These are phyloP conservation scores for Galeopterus variegatus DNA, from an alignment of 2,113 vertebrate genomes.

Conservation along the genomic window DNA sequence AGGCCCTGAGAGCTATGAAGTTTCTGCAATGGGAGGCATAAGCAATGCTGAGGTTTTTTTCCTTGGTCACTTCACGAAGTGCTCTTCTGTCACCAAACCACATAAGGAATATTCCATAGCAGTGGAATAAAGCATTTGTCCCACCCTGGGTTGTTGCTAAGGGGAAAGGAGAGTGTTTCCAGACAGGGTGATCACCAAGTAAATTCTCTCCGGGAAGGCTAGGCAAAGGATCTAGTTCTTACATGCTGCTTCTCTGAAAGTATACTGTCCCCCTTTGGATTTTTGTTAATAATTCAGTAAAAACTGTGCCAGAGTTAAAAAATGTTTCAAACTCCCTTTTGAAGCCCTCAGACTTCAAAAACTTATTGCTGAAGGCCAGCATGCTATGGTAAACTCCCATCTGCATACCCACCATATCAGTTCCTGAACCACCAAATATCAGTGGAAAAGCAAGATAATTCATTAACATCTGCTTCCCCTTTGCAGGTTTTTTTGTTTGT, in stretches of 20 bases:
- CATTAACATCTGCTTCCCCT: background rate
- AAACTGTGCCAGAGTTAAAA: slow-evolving; percentile 83
- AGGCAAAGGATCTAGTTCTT: slow-evolving; percentile 68
- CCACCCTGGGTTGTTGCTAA: slow-evolving; percentile 12
- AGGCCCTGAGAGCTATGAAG: slow-evolving; percentile 26
- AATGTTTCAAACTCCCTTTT: slow-evolving; percentile 86
- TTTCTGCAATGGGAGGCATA: background rate
- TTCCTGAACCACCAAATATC: background rate
- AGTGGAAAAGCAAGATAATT: background rate
- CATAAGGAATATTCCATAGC: slow-evolving; percentile 57
- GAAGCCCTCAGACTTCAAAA: slow-evolving; percentile 85
- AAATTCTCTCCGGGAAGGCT: slow-evolving; percentile 52
- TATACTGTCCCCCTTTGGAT: slow-evolving; percentile 68
- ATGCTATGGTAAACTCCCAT: slow-evolving; percentile 84
- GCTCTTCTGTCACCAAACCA: slow-evolving; percentile 58
- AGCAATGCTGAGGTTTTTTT: slow-evolving; percentile 44
- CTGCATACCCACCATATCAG: slow-evolving; percentile 72
- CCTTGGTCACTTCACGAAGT: slow-evolving; percentile 40
- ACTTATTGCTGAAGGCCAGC: slow-evolving; percentile 81
- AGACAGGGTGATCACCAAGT: slow-evolving; percentile 54
- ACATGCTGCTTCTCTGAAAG: slow-evolving; percentile 81
- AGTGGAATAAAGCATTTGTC: background rate
- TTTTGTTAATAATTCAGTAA: slow-evolving; percentile 84
- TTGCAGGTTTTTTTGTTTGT: background rate
- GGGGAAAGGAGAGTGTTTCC: slow-evolving; percentile 1